Percentiles rank a stretch among this genome's conserved stretches.
These are phyloP conservation scores for Lasiurus cinereus DNA, from an alignment of 2,113 vertebrate species.

Conservation along the genomic window DNA sequence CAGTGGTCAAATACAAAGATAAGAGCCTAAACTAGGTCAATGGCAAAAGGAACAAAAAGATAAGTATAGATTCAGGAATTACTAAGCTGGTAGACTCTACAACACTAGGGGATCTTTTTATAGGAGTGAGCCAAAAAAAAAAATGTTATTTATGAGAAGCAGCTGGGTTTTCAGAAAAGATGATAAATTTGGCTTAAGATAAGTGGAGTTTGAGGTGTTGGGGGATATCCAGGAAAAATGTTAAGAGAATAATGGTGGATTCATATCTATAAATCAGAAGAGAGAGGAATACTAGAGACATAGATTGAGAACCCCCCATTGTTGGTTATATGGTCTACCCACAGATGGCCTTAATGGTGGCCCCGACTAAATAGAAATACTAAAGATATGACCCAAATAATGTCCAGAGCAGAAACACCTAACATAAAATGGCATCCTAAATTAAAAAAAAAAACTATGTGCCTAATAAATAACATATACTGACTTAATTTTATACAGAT, in stretches of 20 bases:
- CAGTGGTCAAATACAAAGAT: neutral
- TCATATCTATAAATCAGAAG: neutral
- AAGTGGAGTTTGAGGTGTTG: neutral
- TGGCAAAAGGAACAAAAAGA: neutral
- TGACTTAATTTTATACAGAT: slow-evolving; percentile 13
- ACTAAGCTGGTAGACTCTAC: neutral
- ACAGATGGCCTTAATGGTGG: neutral
- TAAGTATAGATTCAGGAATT: neutral
- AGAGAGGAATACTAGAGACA: neutral
- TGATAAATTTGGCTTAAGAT: neutral
- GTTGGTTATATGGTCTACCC: neutral
- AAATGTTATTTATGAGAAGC: neutral
- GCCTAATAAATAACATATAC: neutral
- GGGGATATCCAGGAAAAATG: neutral
- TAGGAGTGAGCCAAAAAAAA: neutral
- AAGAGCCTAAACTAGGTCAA: neutral
- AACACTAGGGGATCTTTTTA: neutral
- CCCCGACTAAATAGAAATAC: neutral
- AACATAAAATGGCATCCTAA: slow-evolving; percentile 47
- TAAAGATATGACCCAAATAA: neutral
- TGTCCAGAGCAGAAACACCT: neutral
- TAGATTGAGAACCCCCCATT: neutral
- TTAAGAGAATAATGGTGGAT: neutral
- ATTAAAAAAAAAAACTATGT: neutral
- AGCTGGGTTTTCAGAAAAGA: neutral